A percentile compares a stretch with the other conserved stretches of the same genome.
phyloP scores from a whole-genome alignment of 2,888 invertebrate species.

The Bedellia somnulentella region DNA sequence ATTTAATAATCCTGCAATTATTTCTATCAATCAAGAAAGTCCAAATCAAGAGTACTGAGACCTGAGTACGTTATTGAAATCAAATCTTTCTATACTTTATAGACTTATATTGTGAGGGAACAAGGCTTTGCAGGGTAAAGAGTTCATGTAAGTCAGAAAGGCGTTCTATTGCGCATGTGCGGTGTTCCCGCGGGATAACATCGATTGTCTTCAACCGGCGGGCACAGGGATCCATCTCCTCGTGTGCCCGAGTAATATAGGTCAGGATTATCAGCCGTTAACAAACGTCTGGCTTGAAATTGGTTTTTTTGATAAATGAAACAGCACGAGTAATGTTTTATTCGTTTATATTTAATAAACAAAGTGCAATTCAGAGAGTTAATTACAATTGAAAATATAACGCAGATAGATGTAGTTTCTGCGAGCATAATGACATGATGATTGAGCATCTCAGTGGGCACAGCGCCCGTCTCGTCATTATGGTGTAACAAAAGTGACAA shows the following conservation, averaged over 20 bases:
- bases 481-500: conserved; percentile 31
- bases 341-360: conserved; percentile 63
- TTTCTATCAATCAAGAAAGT: too few species aligned
- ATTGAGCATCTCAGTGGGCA: too few species aligned
- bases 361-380: conserved; percentile 62
- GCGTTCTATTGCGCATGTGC: conserved; percentile 51
- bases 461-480: conserved; percentile 7
- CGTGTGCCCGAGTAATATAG: conserved; percentile 23
- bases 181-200: conserved; percentile 49
- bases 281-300: too few species aligned
- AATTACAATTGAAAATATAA: conserved; percentile 59
- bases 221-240: conserved; percentile 15
- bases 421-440: too few species aligned
- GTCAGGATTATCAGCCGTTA: conserved; percentile 31
- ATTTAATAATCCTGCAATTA: too few species aligned
- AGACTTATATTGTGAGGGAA: too few species aligned
- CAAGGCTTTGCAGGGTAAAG: too few species aligned
- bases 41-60: too few species aligned
- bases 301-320: too few species aligned
- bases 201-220: conserved; percentile 40
- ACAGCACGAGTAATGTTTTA: conserved; percentile 17
- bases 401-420: conserved; percentile 28
- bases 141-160: too few species aligned
- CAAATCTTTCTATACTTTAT: too few species aligned
- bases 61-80: too few species aligned